Evolutionary conservation across 2,797 vertebrate genomes (phyloP), one percentile per base, ranked within the genome.

Genomic region (Girardinus metallicus): DNA sequence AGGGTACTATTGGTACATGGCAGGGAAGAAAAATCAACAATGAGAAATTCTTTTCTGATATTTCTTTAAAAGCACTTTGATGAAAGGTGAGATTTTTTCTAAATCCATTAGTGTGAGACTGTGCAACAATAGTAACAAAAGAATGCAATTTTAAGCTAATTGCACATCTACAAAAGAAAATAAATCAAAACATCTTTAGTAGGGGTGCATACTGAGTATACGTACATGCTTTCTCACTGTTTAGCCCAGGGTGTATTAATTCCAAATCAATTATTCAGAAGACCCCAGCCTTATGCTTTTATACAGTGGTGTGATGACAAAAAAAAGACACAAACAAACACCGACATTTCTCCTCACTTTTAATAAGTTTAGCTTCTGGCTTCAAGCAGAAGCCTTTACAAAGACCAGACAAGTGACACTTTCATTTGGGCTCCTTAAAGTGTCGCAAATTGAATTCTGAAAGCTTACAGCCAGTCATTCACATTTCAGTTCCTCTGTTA

Each of bases 221-320:
- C 57, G 62, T 4, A 70, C 70, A 62, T 29, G 53, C 29, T 46
- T 53, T 15, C 47, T 55, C 43, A 44, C 70, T n/a, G 26, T 66
- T 41, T 64, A 18, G 36, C 36, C 77, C 76, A n/a, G 34, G 31
- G 34, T 21, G 51, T 51, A 75, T 77, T 75, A 53, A 78, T 62
- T 18, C 15, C 1, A 41, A 79, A 80, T 86, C 55, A 79, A 76
- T 84, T 60, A 78, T 80, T 83, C 44, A 83, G 21, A 72, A 81
- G 47, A 84, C 16, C 21, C 51, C 13, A 72, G 46, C n/a, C 21
- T 55, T 7, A 72, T 76, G 29, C 21, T 64, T 68, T 77, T 70
- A 72, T 18, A 43, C 46, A 47, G 75, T 74, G 16, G 62, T 46
- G 4, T 36, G 26, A 41, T n/a, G 41, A 47, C 44, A 29, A 76